Evolutionary conservation across 1,140 invertebrate species (phyloP), one percentile per base, ranked within the genome.

Genomic region (Zaprionus taronus): DNA sequence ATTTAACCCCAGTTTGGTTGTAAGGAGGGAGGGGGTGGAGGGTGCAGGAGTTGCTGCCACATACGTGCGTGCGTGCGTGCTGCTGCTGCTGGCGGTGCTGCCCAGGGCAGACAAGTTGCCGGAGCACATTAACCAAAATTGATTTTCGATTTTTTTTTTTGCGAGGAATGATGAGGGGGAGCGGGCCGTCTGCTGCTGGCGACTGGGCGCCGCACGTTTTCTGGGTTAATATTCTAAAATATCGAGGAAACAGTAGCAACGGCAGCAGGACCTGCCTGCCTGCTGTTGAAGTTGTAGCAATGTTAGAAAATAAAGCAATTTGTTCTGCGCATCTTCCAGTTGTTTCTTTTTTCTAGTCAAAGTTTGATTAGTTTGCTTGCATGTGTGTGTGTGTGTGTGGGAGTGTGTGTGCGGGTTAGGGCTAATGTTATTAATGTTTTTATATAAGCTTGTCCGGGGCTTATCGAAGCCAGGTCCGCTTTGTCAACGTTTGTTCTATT

Each of bases 371-470:
- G 85, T 84, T 90, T 87, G 79, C 72, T 78, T 80, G 71, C 72
- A 86, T 86, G 68, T 51, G 55, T 34, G 51, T 65, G 57, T 36
- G 55, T 34, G 9, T 38, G 34, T 36, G 24, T 55, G 41, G 31
- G 31, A 34, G 31, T 34, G 9, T 34, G 4, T 34, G 53, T 31
- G 66, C 31, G 61, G 17, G 64, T 44, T 28, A 17, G 57, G 58
- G 49, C 74, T 84, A 89, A 90, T 89, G 85, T 90, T 87, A 89
- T 87, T 87, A 84, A 87, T 87, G 79, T 90, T 81, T 81, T 69
- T 64, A 55, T 72, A 78, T 70, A 72, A 67, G 79, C 71, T 57
- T 64, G 26, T 55, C 53, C 20, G 34, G 44, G 22, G 70, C 76
- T 70, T 77, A 87, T 87, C 84, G 80, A 72, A 74, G 47, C 61